Percentiles rank a stretch among this genome's conserved stretches.
Evolutionary conservation across 2,888 invertebrate genomes (phyloP).

Genomic region (Cheilosia variabilis): DNA sequence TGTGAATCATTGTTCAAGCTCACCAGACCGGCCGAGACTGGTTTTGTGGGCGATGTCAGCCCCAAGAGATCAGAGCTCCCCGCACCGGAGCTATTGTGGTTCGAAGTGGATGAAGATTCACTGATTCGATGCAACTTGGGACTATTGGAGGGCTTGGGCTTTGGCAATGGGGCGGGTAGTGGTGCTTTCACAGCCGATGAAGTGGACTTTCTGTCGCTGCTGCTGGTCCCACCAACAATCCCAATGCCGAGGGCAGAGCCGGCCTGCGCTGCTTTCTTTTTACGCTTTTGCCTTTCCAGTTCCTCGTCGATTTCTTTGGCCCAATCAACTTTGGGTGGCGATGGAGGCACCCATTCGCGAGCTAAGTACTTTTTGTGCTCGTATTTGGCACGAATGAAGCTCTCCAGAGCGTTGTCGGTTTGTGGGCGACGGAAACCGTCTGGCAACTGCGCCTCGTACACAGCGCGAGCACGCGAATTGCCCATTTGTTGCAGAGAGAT

Average conservation of each 20-base stretch:
- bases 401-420: slow-evolving; percentile 95
- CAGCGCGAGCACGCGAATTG: slow-evolving; percentile 97
- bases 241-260: slow-evolving; percentile 78
- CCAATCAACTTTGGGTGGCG: slow-evolving; percentile 93
- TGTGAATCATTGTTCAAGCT: slow-evolving; percentile 82
- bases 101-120: slow-evolving; percentile 76
- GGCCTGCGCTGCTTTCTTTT: slow-evolving; percentile 89
- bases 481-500: slow-evolving; percentile 98
- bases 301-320: slow-evolving; percentile 95
- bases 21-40: slow-evolving; percentile 76
- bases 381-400: slow-evolving; percentile 98
- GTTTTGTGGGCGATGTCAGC: slow-evolving; percentile 84
- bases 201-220: slow-evolving; percentile 69
- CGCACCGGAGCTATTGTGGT: slow-evolving; percentile 69
- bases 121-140: slow-evolving; percentile 84
- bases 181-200: slow-evolving; percentile 75
- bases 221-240: slow-evolving; percentile 68
- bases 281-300: slow-evolving; percentile 91
- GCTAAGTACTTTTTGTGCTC: slow-evolving; percentile 99
- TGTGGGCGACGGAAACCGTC: slow-evolving; percentile 98
- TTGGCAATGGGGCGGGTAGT: slow-evolving; percentile 82
- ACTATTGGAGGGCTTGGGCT: slow-evolving; percentile 84
- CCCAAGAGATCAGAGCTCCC: slow-evolving; percentile 82
- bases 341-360: slow-evolving; percentile 97
- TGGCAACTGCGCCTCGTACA: slow-evolving; percentile 98